These are phyloP conservation scores for Syrrhaptes paradoxus DNA, from an alignment of 2,113 vertebrate genomes.

Conservation along the genomic window DNA sequence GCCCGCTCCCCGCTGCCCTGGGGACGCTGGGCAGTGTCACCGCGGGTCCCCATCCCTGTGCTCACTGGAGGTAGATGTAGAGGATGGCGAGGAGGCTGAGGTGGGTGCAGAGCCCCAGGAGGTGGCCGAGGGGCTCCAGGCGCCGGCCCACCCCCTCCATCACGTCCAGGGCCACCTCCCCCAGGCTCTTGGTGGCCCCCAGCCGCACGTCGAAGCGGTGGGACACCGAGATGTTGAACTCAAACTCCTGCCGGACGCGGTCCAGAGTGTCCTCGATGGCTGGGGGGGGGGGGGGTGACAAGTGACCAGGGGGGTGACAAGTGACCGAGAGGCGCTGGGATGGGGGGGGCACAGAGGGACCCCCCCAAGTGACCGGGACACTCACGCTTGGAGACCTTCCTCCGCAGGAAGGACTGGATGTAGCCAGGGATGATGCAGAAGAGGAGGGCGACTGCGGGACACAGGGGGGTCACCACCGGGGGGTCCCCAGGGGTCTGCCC, in stretches of 20 bases:
- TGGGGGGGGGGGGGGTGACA: slow-evolving; percentile 31
- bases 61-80: slow-evolving; percentile 82
- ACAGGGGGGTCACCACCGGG: not conserved
- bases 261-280: slow-evolving; percentile 69
- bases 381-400: slow-evolving; percentile 77
- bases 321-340: accelerated
- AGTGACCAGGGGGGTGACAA: not conserved
- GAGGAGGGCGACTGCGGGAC: slow-evolving; percentile 66
- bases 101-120: slow-evolving; percentile 69
- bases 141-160: slow-evolving; percentile 68
- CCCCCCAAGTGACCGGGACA: accelerated
- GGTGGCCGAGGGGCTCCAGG: slow-evolving; percentile 39
- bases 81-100: slow-evolving; percentile 69
- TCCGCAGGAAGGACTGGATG: slow-evolving; percentile 73
- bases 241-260: slow-evolving; percentile 82
- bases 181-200: slow-evolving; percentile 79
- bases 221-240: slow-evolving; percentile 82
- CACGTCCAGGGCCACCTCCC: slow-evolving; percentile 79
- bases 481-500: accelerated
- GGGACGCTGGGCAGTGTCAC: not conserved
- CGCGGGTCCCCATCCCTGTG: accelerated
- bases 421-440: slow-evolving; percentile 87
- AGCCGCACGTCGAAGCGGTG: slow-evolving; percentile 73
- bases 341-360: too few species aligned
- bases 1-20: too few species aligned